Evolutionary conservation across 2,888 invertebrate genomes (phyloP).

Genomic region (Zelleria hepariella): DNA sequence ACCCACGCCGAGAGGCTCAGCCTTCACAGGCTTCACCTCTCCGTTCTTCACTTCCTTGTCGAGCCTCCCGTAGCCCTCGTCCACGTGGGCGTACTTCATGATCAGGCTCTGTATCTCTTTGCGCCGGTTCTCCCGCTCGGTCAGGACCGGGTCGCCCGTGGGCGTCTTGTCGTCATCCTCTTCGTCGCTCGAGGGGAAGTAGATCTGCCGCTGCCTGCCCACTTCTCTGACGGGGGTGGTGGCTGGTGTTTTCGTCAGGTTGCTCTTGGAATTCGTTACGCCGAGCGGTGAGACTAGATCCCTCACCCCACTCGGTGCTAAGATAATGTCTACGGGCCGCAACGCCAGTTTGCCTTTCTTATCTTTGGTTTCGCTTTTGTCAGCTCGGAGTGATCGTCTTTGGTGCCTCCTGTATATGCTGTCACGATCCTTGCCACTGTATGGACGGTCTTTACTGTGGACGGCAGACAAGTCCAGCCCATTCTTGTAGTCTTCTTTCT

Average conservation of each 20-base stretch:
- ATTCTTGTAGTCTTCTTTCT: slow-evolving; percentile 43
- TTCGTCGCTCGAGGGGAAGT: slow-evolving; percentile 63
- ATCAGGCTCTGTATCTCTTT: slow-evolving; percentile 88
- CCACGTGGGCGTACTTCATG: slow-evolving; percentile 85
- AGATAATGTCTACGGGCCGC: slow-evolving; percentile 68
- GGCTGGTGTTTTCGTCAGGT: slow-evolving; percentile 41
- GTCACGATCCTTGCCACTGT: slow-evolving; percentile 62
- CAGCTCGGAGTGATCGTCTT: slow-evolving; percentile 72
- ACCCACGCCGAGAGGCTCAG: slow-evolving; percentile 49
- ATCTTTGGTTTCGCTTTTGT: slow-evolving; percentile 75
- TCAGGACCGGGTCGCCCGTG: slow-evolving; percentile 70
- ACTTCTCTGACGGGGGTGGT: slow-evolving; percentile 51
- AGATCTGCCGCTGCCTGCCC: slow-evolving; percentile 59
- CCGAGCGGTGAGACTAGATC: slow-evolving; percentile 68
- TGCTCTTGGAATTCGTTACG: slow-evolving; percentile 32
- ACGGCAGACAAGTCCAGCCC: slow-evolving; percentile 35
- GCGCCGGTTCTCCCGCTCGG: slow-evolving; percentile 83
- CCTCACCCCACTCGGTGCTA: slow-evolving; percentile 49
- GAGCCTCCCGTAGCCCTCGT: slow-evolving; percentile 76
- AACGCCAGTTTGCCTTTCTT: slow-evolving; percentile 60
- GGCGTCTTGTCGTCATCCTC: slow-evolving; percentile 68
- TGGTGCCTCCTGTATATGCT: slow-evolving; percentile 64
- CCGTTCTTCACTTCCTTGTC: slow-evolving; percentile 26
- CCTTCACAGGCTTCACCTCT: slow-evolving; percentile 10
- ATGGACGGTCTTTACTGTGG: slow-evolving; percentile 34